phyloP scores from a whole-genome alignment of 2,113 vertebrate genomes.

The Dermatemys mawii region DNA sequence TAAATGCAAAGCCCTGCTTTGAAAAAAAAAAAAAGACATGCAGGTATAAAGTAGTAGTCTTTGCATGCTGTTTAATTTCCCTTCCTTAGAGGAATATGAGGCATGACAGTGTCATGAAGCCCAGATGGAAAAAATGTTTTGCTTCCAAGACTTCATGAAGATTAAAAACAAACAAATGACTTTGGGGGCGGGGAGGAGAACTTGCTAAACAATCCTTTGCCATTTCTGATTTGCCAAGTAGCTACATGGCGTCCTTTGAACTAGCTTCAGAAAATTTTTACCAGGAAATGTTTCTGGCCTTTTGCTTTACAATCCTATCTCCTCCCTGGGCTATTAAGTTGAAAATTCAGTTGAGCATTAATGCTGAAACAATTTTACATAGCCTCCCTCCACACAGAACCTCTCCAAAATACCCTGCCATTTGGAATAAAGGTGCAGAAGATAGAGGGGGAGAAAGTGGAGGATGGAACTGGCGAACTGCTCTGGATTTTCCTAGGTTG shows the following conservation, averaged over 20 bases:
- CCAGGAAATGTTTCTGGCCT: conserved; percentile 69
- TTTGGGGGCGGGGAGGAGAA: neutral
- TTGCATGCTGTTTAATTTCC: conserved; percentile 24
- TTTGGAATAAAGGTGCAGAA: neutral
- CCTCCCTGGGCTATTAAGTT: conserved; percentile 56
- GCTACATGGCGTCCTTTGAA: neutral
- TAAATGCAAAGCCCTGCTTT: conserved; percentile 12
- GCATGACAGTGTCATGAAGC: conserved; percentile 17
- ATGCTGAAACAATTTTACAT: conserved; percentile 42
- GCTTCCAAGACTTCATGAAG: conserved; percentile 43
- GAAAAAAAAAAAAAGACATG: neutral
- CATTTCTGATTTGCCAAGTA: conserved; percentile 57
- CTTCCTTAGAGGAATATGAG: neutral
- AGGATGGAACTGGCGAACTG: neutral
- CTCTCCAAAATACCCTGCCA: conserved; percentile 25
- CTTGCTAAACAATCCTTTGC: conserved; percentile 23
- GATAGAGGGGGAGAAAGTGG: no score
- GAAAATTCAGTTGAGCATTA: conserved; percentile 70
- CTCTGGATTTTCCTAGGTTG: conserved; percentile 47
- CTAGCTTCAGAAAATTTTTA: conserved; percentile 57
- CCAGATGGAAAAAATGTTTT: conserved; percentile 33
- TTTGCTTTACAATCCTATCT: conserved; percentile 61
- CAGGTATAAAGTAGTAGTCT: neutral
- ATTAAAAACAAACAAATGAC: conserved; percentile 48
- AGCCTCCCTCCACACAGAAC: neutral